Evolutionary conservation across 1,140 invertebrate species (phyloP).

Genomic region (Drosophila lacertosa): DNA sequence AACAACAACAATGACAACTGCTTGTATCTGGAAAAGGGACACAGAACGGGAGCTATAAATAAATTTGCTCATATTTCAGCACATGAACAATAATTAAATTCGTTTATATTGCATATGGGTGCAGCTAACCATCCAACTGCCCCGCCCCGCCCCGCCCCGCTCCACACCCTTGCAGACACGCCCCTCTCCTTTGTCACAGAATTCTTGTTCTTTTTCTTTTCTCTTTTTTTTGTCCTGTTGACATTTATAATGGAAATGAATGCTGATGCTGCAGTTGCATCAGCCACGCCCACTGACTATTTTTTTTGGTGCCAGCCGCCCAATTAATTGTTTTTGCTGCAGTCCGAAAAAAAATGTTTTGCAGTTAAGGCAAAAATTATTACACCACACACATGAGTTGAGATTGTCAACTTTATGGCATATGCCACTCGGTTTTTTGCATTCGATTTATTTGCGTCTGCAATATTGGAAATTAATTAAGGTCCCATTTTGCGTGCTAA

Average conservation of each 20-base stretch:
- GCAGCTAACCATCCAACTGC: constrained; percentile 48
- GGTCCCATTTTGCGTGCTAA: constrained; percentile 31
- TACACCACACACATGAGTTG: constrained; percentile 23
- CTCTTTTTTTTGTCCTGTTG: constrained; percentile 49
- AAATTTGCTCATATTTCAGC: constrained; percentile 80
- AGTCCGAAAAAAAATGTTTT: constrained; percentile 50
- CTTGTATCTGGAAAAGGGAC: constrained; percentile 35
- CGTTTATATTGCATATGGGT: constrained; percentile 73
- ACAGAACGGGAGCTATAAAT: constrained; percentile 63
- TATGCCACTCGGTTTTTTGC: background rate
- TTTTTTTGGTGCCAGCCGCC: constrained; percentile 21
- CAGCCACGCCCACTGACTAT: background rate
- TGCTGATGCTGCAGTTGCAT: constrained; percentile 64
- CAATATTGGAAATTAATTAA: constrained; percentile 76
- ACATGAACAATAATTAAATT: constrained; percentile 83
- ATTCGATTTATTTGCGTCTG: constrained; percentile 26
- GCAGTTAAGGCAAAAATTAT: constrained; percentile 59
- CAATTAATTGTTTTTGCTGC: constrained; percentile 70
- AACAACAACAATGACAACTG: constrained; percentile 43
- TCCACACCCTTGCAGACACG: constrained; percentile 27
- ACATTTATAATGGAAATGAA: constrained; percentile 80
- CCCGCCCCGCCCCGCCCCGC: background rate
- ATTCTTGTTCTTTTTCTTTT: background rate
- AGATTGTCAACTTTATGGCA: constrained; percentile 50
- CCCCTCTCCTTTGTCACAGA: too few relatives aligned